A percentile compares a stretch with the other conserved stretches of the same genome.
Conservation (phyloP, 2,113 vertebrate species). For the Takifugu bimaculatus region DNA sequence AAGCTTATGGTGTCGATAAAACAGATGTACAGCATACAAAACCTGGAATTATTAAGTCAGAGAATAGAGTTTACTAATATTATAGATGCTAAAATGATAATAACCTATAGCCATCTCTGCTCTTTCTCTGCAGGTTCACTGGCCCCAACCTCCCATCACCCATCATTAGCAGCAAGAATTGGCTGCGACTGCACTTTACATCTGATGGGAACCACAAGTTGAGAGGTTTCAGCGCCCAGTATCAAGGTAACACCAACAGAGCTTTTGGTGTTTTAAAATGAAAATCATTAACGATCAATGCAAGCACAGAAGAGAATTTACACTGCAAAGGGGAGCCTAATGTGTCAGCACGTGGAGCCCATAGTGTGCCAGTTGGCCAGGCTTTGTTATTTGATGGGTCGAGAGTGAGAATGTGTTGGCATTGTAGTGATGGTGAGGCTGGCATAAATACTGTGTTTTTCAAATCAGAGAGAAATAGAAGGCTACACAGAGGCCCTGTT, state of each 20-base stretch:
- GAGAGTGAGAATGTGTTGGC: too few species aligned
- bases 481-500: neutral
- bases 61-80: neutral
- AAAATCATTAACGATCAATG: too few species aligned
- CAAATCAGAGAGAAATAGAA: constrained; percentile 37
- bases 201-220: constrained; percentile 94
- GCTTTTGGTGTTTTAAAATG: neutral
- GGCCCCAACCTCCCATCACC: constrained; percentile 92
- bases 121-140: constrained; percentile 83
- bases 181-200: constrained; percentile 94
- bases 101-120: neutral
- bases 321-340: too few species aligned
- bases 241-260: constrained; percentile 82
- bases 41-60: neutral
- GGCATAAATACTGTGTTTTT: constrained; percentile 26
- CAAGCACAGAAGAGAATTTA: too few species aligned
- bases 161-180: constrained; percentile 98
- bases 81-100: neutral
- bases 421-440: too few species aligned
- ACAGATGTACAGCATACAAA: neutral
- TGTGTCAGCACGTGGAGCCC: too few species aligned
- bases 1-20: neutral
- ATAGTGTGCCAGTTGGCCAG: too few species aligned
- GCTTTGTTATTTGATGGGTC: too few species aligned
- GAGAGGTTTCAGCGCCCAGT: constrained; percentile 95